Conservation (phyloP, 2,888 invertebrate species). For the Phortica okadai region DNA sequence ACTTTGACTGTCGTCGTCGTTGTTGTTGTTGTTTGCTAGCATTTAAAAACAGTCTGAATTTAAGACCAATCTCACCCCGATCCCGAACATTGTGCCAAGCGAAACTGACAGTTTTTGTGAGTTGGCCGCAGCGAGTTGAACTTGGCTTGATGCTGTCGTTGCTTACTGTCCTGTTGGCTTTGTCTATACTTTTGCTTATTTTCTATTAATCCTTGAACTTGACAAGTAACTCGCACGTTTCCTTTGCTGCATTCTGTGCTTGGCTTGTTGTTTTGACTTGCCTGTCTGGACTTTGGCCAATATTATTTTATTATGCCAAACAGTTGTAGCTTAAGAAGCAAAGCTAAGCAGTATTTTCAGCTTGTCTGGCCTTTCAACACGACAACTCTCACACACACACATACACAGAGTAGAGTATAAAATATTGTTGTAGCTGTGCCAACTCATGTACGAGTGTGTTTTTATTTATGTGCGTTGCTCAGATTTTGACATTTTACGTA, state of each 20-base stretch:
- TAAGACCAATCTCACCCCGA: neutral
- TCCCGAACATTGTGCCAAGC: neutral
- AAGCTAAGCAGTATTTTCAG: neutral
- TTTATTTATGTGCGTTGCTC: conserved; percentile 9
- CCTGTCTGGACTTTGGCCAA: conserved; percentile 53
- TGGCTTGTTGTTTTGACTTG: conserved; percentile 31
- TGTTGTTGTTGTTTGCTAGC: conserved; percentile 6
- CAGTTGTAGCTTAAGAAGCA: neutral
- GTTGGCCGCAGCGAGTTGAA: neutral
- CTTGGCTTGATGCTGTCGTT: conserved; percentile 17
- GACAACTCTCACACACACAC: neutral
- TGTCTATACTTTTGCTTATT: neutral
- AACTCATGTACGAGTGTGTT: neutral
- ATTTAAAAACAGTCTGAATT: neutral
- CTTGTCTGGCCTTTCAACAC: conserved; percentile 18
- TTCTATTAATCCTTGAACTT: conserved; percentile 66
- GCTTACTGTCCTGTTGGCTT: neutral
- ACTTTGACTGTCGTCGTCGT: neutral
- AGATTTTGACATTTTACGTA: neutral
- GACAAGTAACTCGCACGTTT: conserved; percentile 45
- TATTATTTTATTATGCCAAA: conserved; percentile 62
- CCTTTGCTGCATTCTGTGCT: conserved; percentile 12
- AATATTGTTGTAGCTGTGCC: neutral
- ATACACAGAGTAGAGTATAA: neutral
- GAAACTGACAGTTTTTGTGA: conserved; percentile 29